Conservation (phyloP, 1,140 invertebrate genomes). For the Drosophila ananassae region DNA sequence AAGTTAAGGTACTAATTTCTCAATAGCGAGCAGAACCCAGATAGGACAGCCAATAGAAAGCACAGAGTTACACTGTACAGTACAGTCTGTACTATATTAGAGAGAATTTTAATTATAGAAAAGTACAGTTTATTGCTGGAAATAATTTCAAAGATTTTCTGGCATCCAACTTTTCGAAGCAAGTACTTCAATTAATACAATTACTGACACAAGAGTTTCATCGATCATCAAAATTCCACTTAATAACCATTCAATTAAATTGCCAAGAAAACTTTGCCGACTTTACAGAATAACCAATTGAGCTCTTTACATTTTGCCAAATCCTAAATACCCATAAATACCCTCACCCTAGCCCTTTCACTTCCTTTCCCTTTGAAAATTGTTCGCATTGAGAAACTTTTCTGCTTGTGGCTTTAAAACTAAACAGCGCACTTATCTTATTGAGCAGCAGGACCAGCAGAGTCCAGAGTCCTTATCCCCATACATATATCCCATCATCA, state of each 20-base stretch:
- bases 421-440: conserved; percentile 79
- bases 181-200: background rate
- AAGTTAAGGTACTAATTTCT: conserved; percentile 80
- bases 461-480: conserved; percentile 39
- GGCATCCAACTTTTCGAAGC: background rate
- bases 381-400: conserved; percentile 52
- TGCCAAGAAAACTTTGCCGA: conserved; percentile 19
- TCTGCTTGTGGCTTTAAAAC: conserved; percentile 77
- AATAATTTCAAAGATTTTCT: background rate
- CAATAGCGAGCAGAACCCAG: conserved; percentile 44
- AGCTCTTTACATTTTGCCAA: conserved; percentile 35
- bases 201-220: conserved; percentile 5
- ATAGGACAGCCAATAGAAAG: background rate
- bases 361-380: conserved; percentile 22
- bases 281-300: conserved; percentile 32
- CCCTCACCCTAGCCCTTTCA: conserved; percentile 21
- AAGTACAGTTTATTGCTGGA: too few relatives aligned
- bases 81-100: background rate
- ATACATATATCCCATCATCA: conserved; percentile 20
- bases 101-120: too few relatives aligned
- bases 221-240: conserved; percentile 29
- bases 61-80: background rate
- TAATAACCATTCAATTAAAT: conserved; percentile 43
- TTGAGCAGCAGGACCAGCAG: conserved; percentile 57
- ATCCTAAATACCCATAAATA: conserved; percentile 52